These are phyloP conservation scores for Xestia rhomboidea DNA, from an alignment of 2,888 invertebrate species.

Conservation along the genomic window DNA sequence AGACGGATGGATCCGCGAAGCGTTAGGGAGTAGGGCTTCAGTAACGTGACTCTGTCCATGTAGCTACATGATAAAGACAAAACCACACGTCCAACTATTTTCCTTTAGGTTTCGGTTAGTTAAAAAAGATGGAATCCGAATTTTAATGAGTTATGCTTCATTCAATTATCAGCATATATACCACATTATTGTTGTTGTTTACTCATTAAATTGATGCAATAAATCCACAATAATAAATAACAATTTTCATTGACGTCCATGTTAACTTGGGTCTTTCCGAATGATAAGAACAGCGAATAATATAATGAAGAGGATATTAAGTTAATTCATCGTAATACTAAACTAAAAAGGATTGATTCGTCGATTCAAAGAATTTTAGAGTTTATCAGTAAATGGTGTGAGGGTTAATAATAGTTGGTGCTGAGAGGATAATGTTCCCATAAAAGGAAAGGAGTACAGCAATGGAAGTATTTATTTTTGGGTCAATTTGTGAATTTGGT, in stretches of 20 bases:
- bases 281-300: constrained; percentile 7
- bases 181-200: constrained; percentile 21
- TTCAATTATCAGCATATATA: constrained; percentile 9
- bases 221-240: constrained; percentile 20
- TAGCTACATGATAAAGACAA: neutral
- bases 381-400: neutral
- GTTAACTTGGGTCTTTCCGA: constrained; percentile 23
- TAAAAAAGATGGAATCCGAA: constrained; percentile 9
- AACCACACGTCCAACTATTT: neutral
- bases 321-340: constrained; percentile 4
- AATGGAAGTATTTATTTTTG: too few species aligned
- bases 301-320: constrained; percentile 8
- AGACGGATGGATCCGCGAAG: too few species aligned
- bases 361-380: neutral
- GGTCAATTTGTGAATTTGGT: too few species aligned
- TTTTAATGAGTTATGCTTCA: constrained; percentile 19
- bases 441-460: neutral
- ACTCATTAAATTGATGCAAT: constrained; percentile 27
- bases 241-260: constrained; percentile 21
- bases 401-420: neutral
- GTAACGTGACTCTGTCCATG: neutral
- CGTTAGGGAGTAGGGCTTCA: too few species aligned
- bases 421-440: neutral
- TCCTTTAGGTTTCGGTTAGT: neutral
- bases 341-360: neutral